Evolutionary conservation across 2,797 vertebrate species (phyloP).

Genomic region (Myotis myotis): DNA sequence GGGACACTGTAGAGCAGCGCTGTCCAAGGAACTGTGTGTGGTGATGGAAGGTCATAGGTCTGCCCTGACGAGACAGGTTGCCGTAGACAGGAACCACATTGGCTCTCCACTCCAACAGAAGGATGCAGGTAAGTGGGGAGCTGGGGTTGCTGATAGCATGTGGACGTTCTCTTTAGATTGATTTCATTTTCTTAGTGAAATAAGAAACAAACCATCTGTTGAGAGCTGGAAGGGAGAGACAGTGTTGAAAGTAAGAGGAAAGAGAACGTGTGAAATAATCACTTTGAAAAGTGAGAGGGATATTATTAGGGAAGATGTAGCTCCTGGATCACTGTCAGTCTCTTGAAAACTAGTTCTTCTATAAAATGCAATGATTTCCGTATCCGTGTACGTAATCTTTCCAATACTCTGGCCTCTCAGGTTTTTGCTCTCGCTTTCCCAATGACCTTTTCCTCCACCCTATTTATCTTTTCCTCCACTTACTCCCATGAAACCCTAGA

Average conservation of each 20-base stretch:
- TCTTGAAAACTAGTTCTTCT: not conserved
- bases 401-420: no score
- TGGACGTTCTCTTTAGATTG: not conserved
- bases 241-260: not conserved
- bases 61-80: not conserved
- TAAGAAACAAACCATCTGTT: not conserved
- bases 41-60: not conserved
- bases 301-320: not conserved
- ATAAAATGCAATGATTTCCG: not conserved
- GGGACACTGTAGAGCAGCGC: not conserved
- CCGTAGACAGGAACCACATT: not conserved
- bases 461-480: not conserved
- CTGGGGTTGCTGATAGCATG: not conserved
- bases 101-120: not conserved
- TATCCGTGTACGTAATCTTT: not conserved
- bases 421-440: not conserved
- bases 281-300: not conserved
- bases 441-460: not conserved
- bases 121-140: not conserved
- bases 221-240: not conserved
- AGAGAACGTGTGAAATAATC: not conserved
- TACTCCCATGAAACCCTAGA: not conserved
- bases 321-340: not conserved
- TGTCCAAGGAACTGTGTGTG: not conserved
- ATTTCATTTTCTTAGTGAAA: conserved; percentile 20